Conservation (phyloP, 2,888 invertebrate genomes). For the Zele albiditarsus region DNA sequence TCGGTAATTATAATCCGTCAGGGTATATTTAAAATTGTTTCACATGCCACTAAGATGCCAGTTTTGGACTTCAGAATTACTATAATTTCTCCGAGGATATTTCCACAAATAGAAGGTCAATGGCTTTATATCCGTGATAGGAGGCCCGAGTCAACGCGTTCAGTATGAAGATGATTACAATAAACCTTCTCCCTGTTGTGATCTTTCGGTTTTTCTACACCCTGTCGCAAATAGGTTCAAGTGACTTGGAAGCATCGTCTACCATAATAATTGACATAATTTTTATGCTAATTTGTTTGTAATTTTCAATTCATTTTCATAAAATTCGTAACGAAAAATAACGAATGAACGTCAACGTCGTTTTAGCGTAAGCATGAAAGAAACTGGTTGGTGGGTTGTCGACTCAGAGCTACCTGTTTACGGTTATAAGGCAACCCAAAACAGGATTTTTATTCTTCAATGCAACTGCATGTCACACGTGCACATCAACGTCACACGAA, state of each 20-base stretch:
- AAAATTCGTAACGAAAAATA: not conserved
- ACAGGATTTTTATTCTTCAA: slow-evolving; percentile 32
- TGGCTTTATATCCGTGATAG: not conserved
- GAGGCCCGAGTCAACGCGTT: not conserved
- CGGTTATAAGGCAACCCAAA: slow-evolving; percentile 23
- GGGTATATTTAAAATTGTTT: not conserved
- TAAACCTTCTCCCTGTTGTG: not conserved
- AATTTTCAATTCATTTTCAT: not conserved
- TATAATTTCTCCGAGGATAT: not conserved
- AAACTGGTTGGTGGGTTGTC: slow-evolving; percentile 27
- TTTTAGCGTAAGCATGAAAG: not conserved
- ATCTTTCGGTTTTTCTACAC: not conserved
- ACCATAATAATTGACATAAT: not conserved
- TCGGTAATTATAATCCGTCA: not conserved
- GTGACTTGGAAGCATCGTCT: not conserved
- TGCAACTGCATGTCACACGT: slow-evolving; percentile 13
- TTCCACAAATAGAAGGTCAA: not conserved
- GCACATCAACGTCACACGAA: slow-evolving; percentile 10
- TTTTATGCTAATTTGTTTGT: not conserved
- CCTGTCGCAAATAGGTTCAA: not conserved
- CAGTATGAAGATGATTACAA: not conserved
- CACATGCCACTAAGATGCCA: not conserved
- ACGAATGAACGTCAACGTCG: slow-evolving; percentile 3
- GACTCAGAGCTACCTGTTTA: slow-evolving; percentile 32
- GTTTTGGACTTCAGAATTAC: not conserved